These are phyloP conservation scores for Acrossocheilus wenchowensis DNA, from an alignment of 2,797 vertebrate species.

Conservation along the genomic window DNA sequence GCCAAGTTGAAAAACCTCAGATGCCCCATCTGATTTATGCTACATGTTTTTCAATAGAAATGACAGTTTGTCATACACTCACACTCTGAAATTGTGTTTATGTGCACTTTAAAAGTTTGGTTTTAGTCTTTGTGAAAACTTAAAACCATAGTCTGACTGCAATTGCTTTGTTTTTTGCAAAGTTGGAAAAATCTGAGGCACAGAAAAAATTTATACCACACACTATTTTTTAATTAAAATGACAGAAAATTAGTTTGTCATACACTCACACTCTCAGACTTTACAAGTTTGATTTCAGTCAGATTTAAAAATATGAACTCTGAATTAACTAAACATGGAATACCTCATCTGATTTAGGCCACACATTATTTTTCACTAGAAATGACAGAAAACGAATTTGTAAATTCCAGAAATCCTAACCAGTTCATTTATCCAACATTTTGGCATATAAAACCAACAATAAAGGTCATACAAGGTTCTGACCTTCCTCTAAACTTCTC, in stretches of 20 bases:
- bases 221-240: neutral
- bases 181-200: neutral
- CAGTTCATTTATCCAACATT: neutral
- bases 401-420: neutral
- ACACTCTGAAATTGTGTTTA: neutral
- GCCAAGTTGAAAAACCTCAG: neutral
- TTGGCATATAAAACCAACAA: neutral
- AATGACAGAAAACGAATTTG: neutral
- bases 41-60: neutral
- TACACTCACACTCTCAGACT: constrained; percentile 2
- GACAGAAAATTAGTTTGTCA: neutral
- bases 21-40: neutral
- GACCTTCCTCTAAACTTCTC: constrained; percentile 34
- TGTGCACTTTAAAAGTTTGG: neutral
- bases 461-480: constrained; percentile 26
- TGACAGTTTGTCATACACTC: neutral
- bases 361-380: neutral
- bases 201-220: too few relatives aligned
- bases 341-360: neutral
- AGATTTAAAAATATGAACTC: neutral
- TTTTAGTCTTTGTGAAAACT: neutral
- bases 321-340: neutral
- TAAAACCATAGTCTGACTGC: neutral
- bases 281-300: neutral
- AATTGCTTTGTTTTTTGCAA: neutral